phyloP scores from a whole-genome alignment of 2,888 invertebrate genomes.

The Hermodice carunculata region DNA sequence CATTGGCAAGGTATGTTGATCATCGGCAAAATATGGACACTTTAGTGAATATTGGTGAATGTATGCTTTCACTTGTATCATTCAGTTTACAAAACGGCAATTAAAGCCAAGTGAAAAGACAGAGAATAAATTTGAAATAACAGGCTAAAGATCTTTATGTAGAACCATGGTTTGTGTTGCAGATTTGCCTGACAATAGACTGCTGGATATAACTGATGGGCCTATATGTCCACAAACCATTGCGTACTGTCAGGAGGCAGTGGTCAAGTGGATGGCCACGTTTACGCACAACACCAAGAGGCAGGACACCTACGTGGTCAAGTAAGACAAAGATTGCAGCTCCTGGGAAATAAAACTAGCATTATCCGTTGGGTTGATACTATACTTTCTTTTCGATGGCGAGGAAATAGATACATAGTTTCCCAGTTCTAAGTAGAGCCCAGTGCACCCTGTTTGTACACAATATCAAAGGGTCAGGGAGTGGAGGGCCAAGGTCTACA shows the following conservation, averaged over 20 bases:
- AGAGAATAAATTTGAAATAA: too few relatives aligned
- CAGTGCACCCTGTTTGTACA: not conserved
- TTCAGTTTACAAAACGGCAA: too few relatives aligned
- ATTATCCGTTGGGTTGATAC: not conserved
- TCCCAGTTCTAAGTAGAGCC: not conserved
- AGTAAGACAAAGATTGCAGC: not conserved
- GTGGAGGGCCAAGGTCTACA: not conserved
- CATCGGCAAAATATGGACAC: too few relatives aligned
- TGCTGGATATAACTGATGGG: not conserved
- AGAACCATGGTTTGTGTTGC: too few relatives aligned
- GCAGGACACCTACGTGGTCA: not conserved
- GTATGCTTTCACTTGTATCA: too few relatives aligned
- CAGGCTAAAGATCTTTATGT: too few relatives aligned
- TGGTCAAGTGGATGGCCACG: constrained; percentile 90
- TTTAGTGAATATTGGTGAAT: too few relatives aligned
- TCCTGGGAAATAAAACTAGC: not conserved
- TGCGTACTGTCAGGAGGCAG: constrained; percentile 83
- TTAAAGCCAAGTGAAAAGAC: too few relatives aligned
- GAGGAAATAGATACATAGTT: too few relatives aligned
- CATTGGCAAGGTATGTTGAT: too few relatives aligned
- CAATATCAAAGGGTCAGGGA: constrained; percentile 1
- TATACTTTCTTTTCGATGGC: too few relatives aligned
- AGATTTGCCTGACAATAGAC: constrained; percentile 14
- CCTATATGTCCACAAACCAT: constrained; percentile 67
- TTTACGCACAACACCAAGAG: constrained; percentile 30